Conservation (phyloP, 2,797 vertebrate species). For the Remorina albescens region DNA sequence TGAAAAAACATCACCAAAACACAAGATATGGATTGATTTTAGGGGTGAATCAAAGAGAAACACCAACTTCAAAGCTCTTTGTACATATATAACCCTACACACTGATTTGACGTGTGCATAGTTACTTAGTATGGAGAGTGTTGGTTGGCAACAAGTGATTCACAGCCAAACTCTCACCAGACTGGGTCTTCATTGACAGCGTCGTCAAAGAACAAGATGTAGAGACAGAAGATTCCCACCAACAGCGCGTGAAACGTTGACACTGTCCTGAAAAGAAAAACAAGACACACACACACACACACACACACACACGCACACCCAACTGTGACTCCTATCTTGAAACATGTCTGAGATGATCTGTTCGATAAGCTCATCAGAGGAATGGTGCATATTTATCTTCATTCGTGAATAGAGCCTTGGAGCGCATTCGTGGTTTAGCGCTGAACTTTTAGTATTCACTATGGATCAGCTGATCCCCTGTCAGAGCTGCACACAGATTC, state of each 20-base stretch:
- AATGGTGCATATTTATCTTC: constrained; percentile 15
- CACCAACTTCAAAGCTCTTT: neutral
- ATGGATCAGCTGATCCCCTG: constrained; percentile 64
- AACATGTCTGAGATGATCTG: neutral
- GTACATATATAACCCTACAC: neutral
- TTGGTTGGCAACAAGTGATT: constrained; percentile 1
- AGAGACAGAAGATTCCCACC: constrained; percentile 93
- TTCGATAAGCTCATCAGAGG: neutral
- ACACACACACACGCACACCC: constrained; percentile 10
- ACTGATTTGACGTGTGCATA: neutral
- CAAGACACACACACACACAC: constrained; percentile 6
- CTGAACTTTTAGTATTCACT: constrained; percentile 31
- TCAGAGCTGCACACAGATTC: constrained; percentile 61
- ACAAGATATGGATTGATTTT: too few relatives aligned
- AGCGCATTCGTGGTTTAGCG: constrained; percentile 30
- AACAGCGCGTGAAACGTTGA: constrained; percentile 95
- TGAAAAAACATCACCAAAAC: neutral
- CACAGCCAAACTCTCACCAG: constrained; percentile 88
- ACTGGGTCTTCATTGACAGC: constrained; percentile 91
- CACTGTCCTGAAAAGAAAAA: constrained; percentile 87
- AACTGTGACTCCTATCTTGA: neutral
- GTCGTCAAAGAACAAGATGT: constrained; percentile 92
- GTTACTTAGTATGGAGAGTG: neutral
- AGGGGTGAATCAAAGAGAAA: neutral
- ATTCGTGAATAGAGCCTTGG: constrained; percentile 18